phyloP scores from a whole-genome alignment of 37 sponge, comb jelly and placozoan species.

The Halichondria panicea region DNA sequence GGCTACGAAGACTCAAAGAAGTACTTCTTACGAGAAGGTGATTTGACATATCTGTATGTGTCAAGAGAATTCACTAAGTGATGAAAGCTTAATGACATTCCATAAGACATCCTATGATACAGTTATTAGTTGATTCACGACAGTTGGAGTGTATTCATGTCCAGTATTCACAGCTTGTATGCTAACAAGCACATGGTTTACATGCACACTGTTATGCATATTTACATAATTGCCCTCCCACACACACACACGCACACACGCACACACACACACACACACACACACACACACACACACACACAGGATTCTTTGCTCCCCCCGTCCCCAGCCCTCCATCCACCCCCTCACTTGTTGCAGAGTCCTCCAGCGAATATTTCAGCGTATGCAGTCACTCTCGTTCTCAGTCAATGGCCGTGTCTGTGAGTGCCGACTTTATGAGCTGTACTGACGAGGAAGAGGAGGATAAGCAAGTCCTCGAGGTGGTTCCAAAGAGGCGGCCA shows the following conservation, averaged over 20 bases:
- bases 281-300: too few relatives aligned
- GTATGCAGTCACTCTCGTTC: slow-evolving; percentile 2
- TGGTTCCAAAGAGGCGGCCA: not conserved
- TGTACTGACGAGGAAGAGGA: slow-evolving; percentile 11
- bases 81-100: too few relatives aligned
- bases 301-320: not conserved
- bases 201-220: too few relatives aligned
- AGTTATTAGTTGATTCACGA: too few relatives aligned
- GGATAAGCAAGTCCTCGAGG: not conserved
- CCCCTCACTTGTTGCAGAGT: not conserved
- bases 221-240: too few relatives aligned
- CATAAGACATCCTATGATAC: too few relatives aligned
- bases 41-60: not conserved
- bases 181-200: too few relatives aligned
- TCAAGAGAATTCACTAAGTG: not conserved
- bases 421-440: not conserved
- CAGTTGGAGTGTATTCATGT: too few relatives aligned
- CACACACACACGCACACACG: too few relatives aligned
- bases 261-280: too few relatives aligned
- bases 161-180: too few relatives aligned
- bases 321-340: not conserved
- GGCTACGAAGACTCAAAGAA: slow-evolving; percentile 56
- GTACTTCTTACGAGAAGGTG: slow-evolving; percentile 61
- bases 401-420: slow-evolving; percentile 6
- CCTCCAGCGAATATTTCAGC: slow-evolving; percentile 12